phyloP scores from a whole-genome alignment of 2,113 vertebrate genomes.

The Promerops cafer region DNA sequence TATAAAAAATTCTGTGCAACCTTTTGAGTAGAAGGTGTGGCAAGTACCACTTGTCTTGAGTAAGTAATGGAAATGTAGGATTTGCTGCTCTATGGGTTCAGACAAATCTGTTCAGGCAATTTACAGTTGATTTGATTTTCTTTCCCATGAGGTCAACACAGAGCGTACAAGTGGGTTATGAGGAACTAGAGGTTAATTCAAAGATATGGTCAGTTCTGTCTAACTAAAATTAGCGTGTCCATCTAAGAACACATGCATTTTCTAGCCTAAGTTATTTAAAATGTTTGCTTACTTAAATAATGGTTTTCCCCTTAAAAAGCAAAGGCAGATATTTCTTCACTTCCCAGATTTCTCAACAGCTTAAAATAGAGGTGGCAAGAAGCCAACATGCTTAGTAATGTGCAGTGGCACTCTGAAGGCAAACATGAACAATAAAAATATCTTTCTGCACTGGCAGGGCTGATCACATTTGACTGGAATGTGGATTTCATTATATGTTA shows the following conservation, averaged over 20 bases:
- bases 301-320: constrained; percentile 18
- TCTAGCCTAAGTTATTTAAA: not conserved
- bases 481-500: not conserved
- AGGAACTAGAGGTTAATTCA: constrained; percentile 1
- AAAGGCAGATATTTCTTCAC: constrained; percentile 42
- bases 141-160: constrained; percentile 33
- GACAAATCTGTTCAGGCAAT: constrained; percentile 42
- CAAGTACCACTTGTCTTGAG: not conserved
- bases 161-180: not conserved
- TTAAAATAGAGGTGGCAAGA: constrained; percentile 45
- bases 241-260: not conserved
- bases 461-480: constrained; percentile 20
- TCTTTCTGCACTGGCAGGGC: not conserved
- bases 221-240: not conserved
- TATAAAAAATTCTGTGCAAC: not conserved
- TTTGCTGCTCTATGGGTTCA: constrained; percentile 18
- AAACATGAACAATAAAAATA: constrained; percentile 18
- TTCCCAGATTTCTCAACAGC: not conserved
- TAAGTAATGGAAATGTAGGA: constrained; percentile 42
- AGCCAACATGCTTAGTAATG: not conserved
- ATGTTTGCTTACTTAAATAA: not conserved
- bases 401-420: not conserved
- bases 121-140: constrained; percentile 15
- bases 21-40: constrained; percentile 8
- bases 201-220: not conserved